Evolutionary conservation across 2,888 invertebrate species (phyloP).

Genomic region (Eudemis profundana): DNA sequence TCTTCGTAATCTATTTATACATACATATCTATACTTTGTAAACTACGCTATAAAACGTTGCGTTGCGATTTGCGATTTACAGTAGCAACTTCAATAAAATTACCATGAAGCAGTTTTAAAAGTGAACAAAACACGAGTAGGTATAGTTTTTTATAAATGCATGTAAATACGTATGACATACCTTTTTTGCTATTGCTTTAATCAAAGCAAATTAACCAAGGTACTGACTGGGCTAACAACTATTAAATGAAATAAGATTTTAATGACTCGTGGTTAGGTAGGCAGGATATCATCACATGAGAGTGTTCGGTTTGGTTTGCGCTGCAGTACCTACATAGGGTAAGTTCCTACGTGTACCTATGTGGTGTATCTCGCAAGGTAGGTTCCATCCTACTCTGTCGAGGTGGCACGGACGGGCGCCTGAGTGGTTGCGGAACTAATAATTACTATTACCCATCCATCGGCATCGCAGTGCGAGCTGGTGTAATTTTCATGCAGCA

Average conservation of each 20-base stretch:
- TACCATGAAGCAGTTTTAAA: conserved; percentile 45
- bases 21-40: conserved; percentile 79
- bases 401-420: conserved; percentile 13
- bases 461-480: conserved; percentile 51
- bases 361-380: too few relatives aligned
- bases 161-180: background rate
- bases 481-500: conserved; percentile 80
- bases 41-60: conserved; percentile 65
- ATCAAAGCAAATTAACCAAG: conserved; percentile 10
- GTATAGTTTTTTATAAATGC: conserved; percentile 18
- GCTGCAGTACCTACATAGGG: background rate
- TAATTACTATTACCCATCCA: conserved; percentile 45
- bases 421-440: conserved; percentile 42
- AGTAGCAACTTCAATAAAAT: conserved; percentile 50
- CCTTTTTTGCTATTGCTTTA: conserved; percentile 7
- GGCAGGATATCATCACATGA: background rate
- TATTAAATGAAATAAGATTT: conserved; percentile 22
- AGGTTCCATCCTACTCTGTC: too few relatives aligned
- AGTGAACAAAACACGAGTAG: conserved; percentile 40
- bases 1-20: conserved; percentile 84
- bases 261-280: conserved; percentile 15
- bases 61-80: conserved; percentile 59
- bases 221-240: background rate
- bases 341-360: too few relatives aligned
- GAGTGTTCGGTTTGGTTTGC: background rate